phyloP scores from a whole-genome alignment of 1,140 invertebrate species.

The Drosophila grimshawi region DNA sequence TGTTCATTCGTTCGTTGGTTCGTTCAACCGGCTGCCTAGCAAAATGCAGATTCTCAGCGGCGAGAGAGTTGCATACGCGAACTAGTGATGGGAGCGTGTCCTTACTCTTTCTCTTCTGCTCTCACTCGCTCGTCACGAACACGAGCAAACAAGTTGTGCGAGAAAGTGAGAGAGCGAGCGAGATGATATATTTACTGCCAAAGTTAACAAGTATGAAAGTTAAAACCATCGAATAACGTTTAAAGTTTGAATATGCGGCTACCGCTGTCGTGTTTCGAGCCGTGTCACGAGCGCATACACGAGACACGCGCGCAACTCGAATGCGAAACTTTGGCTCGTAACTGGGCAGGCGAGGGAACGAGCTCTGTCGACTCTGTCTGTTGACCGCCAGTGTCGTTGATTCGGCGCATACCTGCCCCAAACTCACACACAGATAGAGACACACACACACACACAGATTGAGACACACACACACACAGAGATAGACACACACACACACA shows the following conservation, averaged over 20 bases:
- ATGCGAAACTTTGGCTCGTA: not conserved
- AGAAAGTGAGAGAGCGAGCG: no score
- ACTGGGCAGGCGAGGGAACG: not conserved
- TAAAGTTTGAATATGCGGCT: no score
- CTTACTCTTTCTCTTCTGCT: not conserved
- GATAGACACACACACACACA: constrained; percentile 3
- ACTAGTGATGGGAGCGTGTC: not conserved
- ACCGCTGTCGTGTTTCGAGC: no score
- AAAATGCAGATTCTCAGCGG: constrained; percentile 34
- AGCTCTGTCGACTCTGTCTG: not conserved
- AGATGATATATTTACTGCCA: no score
- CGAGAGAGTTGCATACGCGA: constrained; percentile 18
- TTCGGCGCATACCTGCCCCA: constrained; percentile 54
- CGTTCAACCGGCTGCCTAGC: constrained; percentile 13
- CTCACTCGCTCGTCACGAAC: not conserved
- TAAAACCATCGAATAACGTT: no score
- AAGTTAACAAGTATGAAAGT: no score
- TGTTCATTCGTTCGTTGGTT: no score
- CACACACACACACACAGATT: not conserved
- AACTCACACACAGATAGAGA: constrained; percentile 1
- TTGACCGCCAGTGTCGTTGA: constrained; percentile 29
- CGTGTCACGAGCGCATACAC: not conserved
- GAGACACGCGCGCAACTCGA: not conserved
- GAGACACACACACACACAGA: not conserved
- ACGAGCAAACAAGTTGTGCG: not conserved